Evolutionary conservation across 2,888 invertebrate species (phyloP).

Genomic region (Lasioglossum zephyrum): DNA sequence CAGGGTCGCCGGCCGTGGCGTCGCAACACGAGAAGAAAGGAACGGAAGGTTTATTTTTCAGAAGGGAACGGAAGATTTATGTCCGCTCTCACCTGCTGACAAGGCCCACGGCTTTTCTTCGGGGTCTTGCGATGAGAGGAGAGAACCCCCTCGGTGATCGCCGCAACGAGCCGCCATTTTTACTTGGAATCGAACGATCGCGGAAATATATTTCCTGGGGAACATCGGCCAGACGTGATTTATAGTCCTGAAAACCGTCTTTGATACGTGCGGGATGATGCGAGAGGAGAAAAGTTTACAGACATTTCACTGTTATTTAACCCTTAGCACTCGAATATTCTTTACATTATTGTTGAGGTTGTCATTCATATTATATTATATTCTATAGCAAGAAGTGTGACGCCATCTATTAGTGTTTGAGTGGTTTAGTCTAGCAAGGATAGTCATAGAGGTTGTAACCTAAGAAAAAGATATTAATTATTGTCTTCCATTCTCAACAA

Average conservation of each 20-base stretch:
- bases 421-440: too few species aligned
- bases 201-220: neutral
- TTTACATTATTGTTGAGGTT: too few species aligned
- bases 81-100: slow-evolving; percentile 70
- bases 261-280: neutral
- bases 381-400: too few species aligned
- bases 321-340: too few species aligned
- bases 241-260: neutral
- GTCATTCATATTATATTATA: too few species aligned
- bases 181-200: slow-evolving; percentile 11
- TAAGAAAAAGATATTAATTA: too few species aligned
- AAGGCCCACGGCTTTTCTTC: slow-evolving; percentile 65
- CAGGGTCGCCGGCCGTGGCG: slow-evolving; percentile 64
- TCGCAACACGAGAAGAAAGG: slow-evolving; percentile 67
- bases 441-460: too few species aligned
- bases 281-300: neutral
- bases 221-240: neutral
- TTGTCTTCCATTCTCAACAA: too few species aligned
- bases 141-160: neutral
- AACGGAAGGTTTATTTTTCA: slow-evolving; percentile 74
- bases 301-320: too few species aligned
- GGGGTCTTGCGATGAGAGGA: neutral
- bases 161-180: slow-evolving; percentile 14
- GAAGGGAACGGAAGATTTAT: slow-evolving; percentile 69
- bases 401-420: too few species aligned